phyloP scores from a whole-genome alignment of 1,140 invertebrate genomes.

The Chionoecetes opilio region DNA sequence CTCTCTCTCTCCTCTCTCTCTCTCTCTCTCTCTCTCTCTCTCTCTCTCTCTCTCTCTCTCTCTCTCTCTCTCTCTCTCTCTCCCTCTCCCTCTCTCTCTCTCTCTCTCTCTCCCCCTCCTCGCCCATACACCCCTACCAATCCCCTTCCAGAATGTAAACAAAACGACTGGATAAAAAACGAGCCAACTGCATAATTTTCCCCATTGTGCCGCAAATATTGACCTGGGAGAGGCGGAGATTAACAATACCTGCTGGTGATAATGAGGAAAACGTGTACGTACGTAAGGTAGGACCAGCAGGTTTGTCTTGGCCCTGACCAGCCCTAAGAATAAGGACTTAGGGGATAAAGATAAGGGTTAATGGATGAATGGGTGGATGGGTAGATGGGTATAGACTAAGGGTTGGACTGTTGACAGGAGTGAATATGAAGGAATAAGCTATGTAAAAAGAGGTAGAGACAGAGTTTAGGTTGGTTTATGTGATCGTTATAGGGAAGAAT shows the following conservation, averaged over 20 bases:
- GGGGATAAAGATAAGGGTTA: too few species aligned
- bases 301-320: neutral
- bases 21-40: neutral
- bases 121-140: neutral
- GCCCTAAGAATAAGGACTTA: too few species aligned
- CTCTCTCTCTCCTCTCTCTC: conserved; percentile 33
- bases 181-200: conserved; percentile 68
- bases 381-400: too few species aligned
- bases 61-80: neutral
- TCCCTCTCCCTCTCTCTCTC: neutral
- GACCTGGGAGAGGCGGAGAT: conserved; percentile 45
- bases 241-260: conserved; percentile 60
- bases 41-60: neutral
- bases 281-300: conserved; percentile 34
- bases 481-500: too few species aligned
- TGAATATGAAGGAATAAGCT: too few species aligned
- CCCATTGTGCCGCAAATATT: conserved; percentile 69
- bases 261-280: conserved; percentile 66
- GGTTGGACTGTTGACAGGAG: too few species aligned
- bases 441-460: too few species aligned
- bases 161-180: conserved; percentile 36
- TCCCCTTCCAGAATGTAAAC: conserved; percentile 17
- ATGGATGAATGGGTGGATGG: too few species aligned
- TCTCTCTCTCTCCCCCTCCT: neutral
- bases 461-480: too few species aligned